A percentile compares a stretch with the other conserved stretches of the same genome.
These are phyloP conservation scores for Ctenodactylus gundi DNA, from an alignment of 2,113 vertebrate species.

Conservation along the genomic window DNA sequence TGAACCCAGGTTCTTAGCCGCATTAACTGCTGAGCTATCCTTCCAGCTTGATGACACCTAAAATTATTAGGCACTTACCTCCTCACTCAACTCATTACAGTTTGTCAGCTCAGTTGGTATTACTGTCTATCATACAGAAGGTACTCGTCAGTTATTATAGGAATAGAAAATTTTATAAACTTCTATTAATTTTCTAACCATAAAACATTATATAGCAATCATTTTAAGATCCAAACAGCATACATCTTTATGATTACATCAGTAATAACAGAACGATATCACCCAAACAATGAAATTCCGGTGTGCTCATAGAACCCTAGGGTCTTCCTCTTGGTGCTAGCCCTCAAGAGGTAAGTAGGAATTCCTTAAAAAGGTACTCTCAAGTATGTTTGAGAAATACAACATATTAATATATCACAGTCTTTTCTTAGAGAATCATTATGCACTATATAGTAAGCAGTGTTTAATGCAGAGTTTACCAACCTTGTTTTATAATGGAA, in stretches of 20 bases:
- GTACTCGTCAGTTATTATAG: not conserved
- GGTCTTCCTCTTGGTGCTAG: not conserved
- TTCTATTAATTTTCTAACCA: slow-evolving; percentile 18
- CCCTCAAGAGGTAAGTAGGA: not conserved
- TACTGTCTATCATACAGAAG: not conserved
- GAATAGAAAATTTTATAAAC: not conserved
- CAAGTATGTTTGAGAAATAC: slow-evolving; percentile 26
- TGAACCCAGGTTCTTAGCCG: no score
- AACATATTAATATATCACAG: not conserved
- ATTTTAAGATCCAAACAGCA: not conserved
- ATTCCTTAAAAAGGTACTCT: not conserved
- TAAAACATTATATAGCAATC: not conserved
- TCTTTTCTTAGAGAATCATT: not conserved
- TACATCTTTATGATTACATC: slow-evolving; percentile 8
- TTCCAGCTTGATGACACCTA: no score
- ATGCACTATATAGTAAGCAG: not conserved
- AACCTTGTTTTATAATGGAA: slow-evolving; percentile 1
- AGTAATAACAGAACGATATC: not conserved
- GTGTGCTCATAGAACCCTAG: not conserved
- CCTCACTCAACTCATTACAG: not conserved
- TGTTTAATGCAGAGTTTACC: not conserved
- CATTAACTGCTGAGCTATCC: no score
- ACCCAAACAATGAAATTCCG: not conserved
- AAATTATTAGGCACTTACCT: not conserved
- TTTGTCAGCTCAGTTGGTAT: not conserved